Evolutionary conservation across 2,113 vertebrate genomes (phyloP), one percentile per base, ranked within the genome.

Genomic region (Alethe diademata): DNA sequence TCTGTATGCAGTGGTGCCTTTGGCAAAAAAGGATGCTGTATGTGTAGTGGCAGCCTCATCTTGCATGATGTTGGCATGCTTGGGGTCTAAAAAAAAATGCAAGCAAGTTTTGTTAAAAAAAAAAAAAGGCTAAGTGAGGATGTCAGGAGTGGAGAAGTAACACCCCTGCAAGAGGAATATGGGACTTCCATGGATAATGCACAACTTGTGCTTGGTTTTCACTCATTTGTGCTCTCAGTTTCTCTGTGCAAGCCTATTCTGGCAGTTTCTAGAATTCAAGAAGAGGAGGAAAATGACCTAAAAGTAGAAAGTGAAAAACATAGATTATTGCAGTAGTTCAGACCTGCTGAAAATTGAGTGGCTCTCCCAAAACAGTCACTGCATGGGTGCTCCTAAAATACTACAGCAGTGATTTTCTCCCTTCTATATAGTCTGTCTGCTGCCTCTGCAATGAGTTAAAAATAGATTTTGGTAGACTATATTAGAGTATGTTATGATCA

Each of bases 391-490:
- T 90, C 58, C 87, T 73, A 73, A 87, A 92, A 54, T 82, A 76
- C 24, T 76, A 50, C 45, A 81, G 72, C 36, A 58, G 43, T 76
- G 31, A 3, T 91, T 93, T 91, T 86, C 47, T 87, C 58, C 28
- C 74, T 76, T 86, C 58, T 86, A 0, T 29, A 8, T 73, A 73
- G 78, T 69, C 70, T 33, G 11, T 64, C 65, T 89, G 54, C 60
- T 94, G 78, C 53, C 66, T 70, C 58, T 85, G 62, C 1, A 0
- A 70, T 69, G 51, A 88, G 42, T 61, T 94, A 75, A 94, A 94
- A 96, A 82, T 72, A 95, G 66, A 70, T 70, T 88, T 92, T 65
- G 38, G 29, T 73, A 74, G 78, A 89, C 51, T 81, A 47, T 64
- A 60, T 93, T 81, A 51, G 20, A 81, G 48, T 53, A 33, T 57